phyloP scores from a whole-genome alignment of 2,797 vertebrate genomes.

The Ceyx erithaca region DNA sequence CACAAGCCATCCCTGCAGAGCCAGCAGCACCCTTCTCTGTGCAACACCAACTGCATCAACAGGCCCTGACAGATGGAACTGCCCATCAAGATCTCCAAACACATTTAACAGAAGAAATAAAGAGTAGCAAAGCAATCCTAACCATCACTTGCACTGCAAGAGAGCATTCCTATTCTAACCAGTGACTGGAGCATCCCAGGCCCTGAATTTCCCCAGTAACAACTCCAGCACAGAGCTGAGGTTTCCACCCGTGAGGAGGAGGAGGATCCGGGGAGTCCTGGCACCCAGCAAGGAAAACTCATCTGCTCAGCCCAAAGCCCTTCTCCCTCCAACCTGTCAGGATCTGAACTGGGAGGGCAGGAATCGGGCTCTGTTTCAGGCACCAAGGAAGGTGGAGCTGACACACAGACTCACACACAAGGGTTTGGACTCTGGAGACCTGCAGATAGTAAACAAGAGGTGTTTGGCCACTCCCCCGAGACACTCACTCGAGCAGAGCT shows the following conservation, averaged over 20 bases:
- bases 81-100: accelerated
- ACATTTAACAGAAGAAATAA: not conserved
- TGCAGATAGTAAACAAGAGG: not conserved
- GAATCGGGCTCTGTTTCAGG: not conserved
- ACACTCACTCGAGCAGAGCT: not conserved
- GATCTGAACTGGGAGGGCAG: not conserved
- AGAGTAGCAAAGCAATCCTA: not conserved
- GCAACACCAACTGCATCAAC: not conserved
- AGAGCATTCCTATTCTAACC: not conserved
- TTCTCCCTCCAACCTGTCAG: not conserved
- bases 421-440: not conserved
- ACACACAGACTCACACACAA: accelerated
- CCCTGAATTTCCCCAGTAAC: accelerated
- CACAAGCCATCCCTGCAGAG: not conserved
- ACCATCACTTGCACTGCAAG: not conserved
- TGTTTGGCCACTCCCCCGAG: not conserved
- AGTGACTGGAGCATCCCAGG: not conserved
- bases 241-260: accelerated
- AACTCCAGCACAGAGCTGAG: not conserved
- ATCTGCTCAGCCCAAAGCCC: not conserved
- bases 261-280: not conserved
- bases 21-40: not conserved
- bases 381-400: not conserved
- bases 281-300: not conserved
- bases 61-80: not conserved